phyloP scores from a whole-genome alignment of 1,140 invertebrate genomes.

The Lordiphosa clarofinis region DNA sequence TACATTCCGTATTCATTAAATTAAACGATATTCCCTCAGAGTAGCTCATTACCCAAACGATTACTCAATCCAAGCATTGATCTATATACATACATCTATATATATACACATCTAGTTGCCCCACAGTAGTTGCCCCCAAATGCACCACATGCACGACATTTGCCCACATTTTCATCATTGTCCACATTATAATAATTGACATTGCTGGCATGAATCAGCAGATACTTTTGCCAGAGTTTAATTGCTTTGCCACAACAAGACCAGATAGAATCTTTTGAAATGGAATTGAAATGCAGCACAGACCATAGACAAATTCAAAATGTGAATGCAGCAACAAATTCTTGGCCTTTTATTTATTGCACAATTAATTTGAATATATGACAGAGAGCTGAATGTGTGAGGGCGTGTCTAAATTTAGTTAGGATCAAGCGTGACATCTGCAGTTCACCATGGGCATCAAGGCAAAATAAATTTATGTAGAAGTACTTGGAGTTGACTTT shows the following conservation, averaged over 20 bases:
- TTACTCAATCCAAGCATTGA: no score
- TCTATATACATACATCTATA: no score
- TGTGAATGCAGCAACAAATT: slow-evolving; percentile 2
- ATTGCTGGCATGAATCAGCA: slow-evolving; percentile 14
- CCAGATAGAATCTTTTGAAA: no score
- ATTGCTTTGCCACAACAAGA: no score
- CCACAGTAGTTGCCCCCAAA: no score
- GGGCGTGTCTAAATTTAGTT: slow-evolving; percentile 14
- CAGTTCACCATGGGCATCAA: slow-evolving; percentile 7
- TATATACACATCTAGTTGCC: no score
- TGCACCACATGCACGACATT: slow-evolving; percentile 16
- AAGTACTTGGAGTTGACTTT: slow-evolving; percentile 41
- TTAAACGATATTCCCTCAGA: no score
- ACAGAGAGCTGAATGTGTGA: background rate
- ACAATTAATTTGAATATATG: slow-evolving; percentile 11
- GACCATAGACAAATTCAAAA: no score
- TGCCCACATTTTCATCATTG: slow-evolving; percentile 12
- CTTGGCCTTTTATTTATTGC: slow-evolving; percentile 7
- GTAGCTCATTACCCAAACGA: no score
- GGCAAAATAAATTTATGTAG: slow-evolving; percentile 3
- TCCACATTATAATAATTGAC: slow-evolving; percentile 37
- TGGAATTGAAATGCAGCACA: slow-evolving; percentile 10
- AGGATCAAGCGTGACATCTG: slow-evolving; percentile 1
- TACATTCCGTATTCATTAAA: no score
- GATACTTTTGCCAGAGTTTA: background rate